Conservation (phyloP, 2,113 vertebrate species). For the Phalacrocorax pelagicus region DNA sequence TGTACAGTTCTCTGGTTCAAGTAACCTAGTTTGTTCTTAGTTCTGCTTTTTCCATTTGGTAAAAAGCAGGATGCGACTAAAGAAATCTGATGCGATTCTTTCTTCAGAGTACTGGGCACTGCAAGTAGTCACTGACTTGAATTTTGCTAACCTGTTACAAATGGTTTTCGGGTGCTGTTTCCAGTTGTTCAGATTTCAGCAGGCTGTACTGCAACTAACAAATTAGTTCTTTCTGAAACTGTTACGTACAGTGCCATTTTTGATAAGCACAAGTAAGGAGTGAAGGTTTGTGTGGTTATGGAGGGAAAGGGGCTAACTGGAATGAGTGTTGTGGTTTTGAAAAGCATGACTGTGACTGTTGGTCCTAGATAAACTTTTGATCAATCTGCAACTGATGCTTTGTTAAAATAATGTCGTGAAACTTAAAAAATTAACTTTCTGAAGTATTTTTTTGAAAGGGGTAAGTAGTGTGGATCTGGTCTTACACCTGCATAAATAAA, state of each 20-base stretch:
- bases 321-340: background rate
- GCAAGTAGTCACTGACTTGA: background rate
- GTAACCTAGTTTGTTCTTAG: background rate
- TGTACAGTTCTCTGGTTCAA: background rate
- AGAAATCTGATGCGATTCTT: background rate
- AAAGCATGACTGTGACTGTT: background rate
- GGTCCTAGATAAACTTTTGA: background rate
- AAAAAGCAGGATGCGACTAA: background rate
- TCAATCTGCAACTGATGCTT: background rate
- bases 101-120: background rate
- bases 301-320: background rate
- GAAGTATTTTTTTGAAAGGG: background rate
- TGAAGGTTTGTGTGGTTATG: background rate
- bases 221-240: background rate
- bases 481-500: background rate
- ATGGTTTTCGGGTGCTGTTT: background rate
- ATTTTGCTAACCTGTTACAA: background rate
- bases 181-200: background rate
- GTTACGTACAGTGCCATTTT: rapidly evolving
- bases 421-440: background rate
- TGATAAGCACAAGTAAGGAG: background rate
- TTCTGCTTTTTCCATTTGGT: background rate
- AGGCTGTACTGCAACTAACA: background rate
- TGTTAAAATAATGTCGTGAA: background rate
- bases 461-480: background rate